A percentile compares a stretch with the other conserved stretches of the same genome.
Evolutionary conservation across 1,140 invertebrate genomes (phyloP).

Genomic region (Drosophila nannoptera): DNA sequence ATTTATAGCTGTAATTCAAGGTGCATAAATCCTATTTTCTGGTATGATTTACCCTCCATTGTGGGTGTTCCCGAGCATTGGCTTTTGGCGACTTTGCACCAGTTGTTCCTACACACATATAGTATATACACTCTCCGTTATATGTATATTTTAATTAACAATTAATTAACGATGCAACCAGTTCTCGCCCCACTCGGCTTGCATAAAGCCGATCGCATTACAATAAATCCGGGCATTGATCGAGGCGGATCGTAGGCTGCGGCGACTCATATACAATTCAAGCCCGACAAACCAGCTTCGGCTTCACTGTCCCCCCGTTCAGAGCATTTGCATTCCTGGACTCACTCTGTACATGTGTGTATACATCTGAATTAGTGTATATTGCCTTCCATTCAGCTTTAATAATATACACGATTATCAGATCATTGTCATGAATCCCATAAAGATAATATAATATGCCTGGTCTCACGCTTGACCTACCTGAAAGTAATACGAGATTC

Average conservation of each 20-base stretch:
- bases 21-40: no score
- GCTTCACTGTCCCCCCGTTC: slow-evolving; percentile 1
- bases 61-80: no score
- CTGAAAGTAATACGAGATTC: slow-evolving; percentile 9
- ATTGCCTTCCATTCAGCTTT: slow-evolving; percentile 9
- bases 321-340: slow-evolving; percentile 12
- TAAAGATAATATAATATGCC: not conserved
- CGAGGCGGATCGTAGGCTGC: not conserved
- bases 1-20: no score
- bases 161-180: not conserved
- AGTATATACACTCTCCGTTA: no score
- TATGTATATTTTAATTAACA: no score
- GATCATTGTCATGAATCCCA: not conserved
- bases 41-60: no score
- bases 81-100: no score
- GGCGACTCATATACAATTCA: not conserved
- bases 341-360: not conserved
- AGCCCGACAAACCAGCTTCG: not conserved
- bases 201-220: slow-evolving; percentile 10
- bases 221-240: not conserved
- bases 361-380: not conserved
- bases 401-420: slow-evolving; percentile 10
- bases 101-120: no score
- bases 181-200: slow-evolving; percentile 13
- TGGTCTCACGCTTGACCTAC: slow-evolving; percentile 24